Base-by-base conservation (phyloP, 2,888 invertebrate species). In the Hydropsyche betteni region DNA sequence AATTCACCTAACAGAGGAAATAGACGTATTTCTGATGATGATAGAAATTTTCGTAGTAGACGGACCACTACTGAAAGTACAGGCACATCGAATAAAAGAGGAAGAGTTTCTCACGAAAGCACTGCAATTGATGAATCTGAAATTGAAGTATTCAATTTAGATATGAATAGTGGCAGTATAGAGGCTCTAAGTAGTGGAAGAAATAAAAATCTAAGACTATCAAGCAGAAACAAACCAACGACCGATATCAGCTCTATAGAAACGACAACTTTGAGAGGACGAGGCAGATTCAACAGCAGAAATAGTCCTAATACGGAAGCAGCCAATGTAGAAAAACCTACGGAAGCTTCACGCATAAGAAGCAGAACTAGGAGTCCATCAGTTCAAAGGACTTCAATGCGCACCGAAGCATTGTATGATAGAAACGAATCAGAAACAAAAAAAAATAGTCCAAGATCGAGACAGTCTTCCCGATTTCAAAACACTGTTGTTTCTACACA, bases 251-350 rank as follows among this genome's bases (percentile, higher is more conserved):
- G 8, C 34, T 6, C 36, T 5, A 5, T 10, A 10, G 64, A 64
- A 36, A 36, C 10, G 5, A 34, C 6, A 2, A n/a, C 8, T 8
- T 33, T 53, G 82, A 80, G 83, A 82, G 75, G 83, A 82, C 72
- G 82, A 80, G 71, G 80, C 80, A 64, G 75, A 82, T 51, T 77
- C 51, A 72, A 55, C 34, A 68, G 53, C 12, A 74, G 71, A 69
- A 55, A 74, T 83, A 85, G 79, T 83, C 83, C 74, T 83, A 82
- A 80, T 83, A 85, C 76, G 82, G 85, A 82, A 84, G 82, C 78
- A n/a, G 72, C 76, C 5, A 64, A 38, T 55, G 36, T 68, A 36
- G 58, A 80, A 77, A 81, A 82, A 76, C 82, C 82, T 24, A 82
- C 82, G 58, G 85, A 85, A 81, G 64, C 38, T 8, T 14, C 80